Conservation (phyloP, 2,113 vertebrate genomes). For the Enhydra lutris region DNA sequence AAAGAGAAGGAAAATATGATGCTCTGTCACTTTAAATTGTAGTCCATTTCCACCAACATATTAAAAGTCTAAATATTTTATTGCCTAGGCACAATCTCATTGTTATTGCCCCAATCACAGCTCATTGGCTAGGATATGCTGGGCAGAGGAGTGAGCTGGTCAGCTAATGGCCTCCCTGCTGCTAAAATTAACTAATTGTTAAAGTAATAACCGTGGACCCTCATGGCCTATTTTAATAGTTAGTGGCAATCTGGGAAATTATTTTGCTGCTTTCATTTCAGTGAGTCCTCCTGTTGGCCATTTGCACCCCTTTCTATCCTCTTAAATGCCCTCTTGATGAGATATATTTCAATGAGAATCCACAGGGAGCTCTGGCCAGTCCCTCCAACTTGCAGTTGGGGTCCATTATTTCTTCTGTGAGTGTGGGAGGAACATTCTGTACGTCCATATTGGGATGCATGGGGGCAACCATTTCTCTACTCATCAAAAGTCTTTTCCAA, state of each 20-base stretch:
- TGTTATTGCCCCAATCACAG: slow-evolving; percentile 83
- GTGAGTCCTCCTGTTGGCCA: slow-evolving; percentile 63
- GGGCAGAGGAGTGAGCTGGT: slow-evolving; percentile 80
- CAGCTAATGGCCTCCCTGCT: slow-evolving; percentile 85
- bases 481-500: not conserved
- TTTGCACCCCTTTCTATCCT: slow-evolving; percentile 54
- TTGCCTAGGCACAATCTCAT: slow-evolving; percentile 81
- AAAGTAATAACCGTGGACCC: slow-evolving; percentile 85
- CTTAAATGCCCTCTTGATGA: slow-evolving; percentile 69
- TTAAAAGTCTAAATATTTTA: slow-evolving; percentile 80
- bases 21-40: slow-evolving; percentile 71
- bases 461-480: not conserved
- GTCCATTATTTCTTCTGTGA: slow-evolving; percentile 3
- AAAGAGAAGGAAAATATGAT: slow-evolving; percentile 52
- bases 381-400: slow-evolving; percentile 20
- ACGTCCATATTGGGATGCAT: not conserved
- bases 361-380: slow-evolving; percentile 47
- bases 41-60: slow-evolving; percentile 66
- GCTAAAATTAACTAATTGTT: slow-evolving; percentile 86
- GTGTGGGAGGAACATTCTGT: not conserved
- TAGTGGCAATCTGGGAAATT: slow-evolving; percentile 80
- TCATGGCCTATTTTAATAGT: slow-evolving; percentile 79
- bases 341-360: slow-evolving; percentile 66
- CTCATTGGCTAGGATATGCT: slow-evolving; percentile 83
- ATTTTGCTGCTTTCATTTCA: slow-evolving; percentile 78